Percentiles rank a stretch among this genome's conserved stretches.
Evolutionary conservation across 2,888 invertebrate species (phyloP).

Genomic region (Minunthozetes semirufus): DNA sequence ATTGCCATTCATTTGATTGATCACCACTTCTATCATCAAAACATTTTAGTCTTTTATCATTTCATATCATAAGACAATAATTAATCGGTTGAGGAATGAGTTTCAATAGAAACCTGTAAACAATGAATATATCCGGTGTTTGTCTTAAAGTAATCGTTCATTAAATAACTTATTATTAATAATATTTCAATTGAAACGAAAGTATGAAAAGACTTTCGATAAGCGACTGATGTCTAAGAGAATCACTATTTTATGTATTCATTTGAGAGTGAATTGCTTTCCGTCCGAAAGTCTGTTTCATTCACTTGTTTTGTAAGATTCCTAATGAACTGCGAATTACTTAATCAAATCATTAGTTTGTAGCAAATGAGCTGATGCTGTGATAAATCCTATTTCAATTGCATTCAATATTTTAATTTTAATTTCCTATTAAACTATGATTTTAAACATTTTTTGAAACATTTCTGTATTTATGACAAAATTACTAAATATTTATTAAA

Average conservation of each 20-base stretch:
- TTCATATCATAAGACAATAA: too few relatives aligned
- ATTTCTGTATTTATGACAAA: too few relatives aligned
- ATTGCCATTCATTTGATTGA: not conserved
- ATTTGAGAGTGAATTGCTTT: too few relatives aligned
- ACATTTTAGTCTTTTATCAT: too few relatives aligned
- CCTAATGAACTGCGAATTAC: not conserved
- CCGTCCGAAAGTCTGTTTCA: too few relatives aligned
- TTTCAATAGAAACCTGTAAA: not conserved
- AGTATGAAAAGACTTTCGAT: too few relatives aligned
- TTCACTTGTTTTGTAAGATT: not conserved
- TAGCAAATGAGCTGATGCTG: constrained; percentile 12
- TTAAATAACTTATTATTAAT: not conserved
- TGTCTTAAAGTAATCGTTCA: not conserved
- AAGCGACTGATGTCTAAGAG: too few relatives aligned
- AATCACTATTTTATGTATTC: too few relatives aligned
- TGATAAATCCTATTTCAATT: not conserved
- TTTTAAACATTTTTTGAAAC: not conserved
- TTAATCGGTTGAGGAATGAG: not conserved
- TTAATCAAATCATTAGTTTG: constrained; percentile 3
- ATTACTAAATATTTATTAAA: not conserved
- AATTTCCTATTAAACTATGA: not conserved
- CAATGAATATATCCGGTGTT: not conserved
- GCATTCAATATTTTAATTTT: not conserved
- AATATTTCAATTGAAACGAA: too few relatives aligned
- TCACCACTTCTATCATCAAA: not conserved